Base-by-base conservation (phyloP, 2,888 invertebrate genomes). In the Drosophila koepferae region DNA sequence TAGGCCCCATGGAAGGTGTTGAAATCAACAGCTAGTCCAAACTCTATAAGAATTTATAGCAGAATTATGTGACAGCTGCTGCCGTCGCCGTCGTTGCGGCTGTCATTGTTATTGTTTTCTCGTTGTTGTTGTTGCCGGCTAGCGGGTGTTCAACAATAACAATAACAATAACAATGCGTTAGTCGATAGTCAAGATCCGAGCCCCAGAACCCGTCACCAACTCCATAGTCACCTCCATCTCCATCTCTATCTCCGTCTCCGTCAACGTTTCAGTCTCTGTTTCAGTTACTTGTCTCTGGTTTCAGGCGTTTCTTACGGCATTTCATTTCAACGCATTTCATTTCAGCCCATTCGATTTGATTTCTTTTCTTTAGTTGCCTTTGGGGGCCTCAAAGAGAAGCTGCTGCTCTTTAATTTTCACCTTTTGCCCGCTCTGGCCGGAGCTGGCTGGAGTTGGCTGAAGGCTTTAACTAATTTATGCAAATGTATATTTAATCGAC, bases 401-500 rank as follows among this genome's bases (percentile, higher is more conserved):
- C 73, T 77, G 81, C 71, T 80, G 85, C 77, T 82, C 77, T 84
- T 83, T 81, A 76, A 80, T 79, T 87, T 89, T 85, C 82, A 85
- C 87, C 89, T 89, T 78, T 77, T 55, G 72, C 65, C 68, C 65
- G 70, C 63, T 41, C 74, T 56, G 59, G 66, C 31, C 74, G 46
- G 9, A 16, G 46, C 46, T 67, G 53, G 34, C 34, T 18, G 46
- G 9, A 16, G 46, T 23, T 67, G 53, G 34, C 51, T 36, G 34
- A 74, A 83, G 82, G 72, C 77, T 80, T 84, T 80, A 71, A 74
- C 90, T 87, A 87, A 87, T 87, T 87, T 90, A 90, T 89, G 91
- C 86, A 90, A 91, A 91, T 90, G 90, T 81, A 79, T 82, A 80
- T 90, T 90, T 91, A 91, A 91, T 91, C 85, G 82, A 75, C 85